Conservation (phyloP, 1,140 invertebrate species). For the Onthophagus taurus region DNA sequence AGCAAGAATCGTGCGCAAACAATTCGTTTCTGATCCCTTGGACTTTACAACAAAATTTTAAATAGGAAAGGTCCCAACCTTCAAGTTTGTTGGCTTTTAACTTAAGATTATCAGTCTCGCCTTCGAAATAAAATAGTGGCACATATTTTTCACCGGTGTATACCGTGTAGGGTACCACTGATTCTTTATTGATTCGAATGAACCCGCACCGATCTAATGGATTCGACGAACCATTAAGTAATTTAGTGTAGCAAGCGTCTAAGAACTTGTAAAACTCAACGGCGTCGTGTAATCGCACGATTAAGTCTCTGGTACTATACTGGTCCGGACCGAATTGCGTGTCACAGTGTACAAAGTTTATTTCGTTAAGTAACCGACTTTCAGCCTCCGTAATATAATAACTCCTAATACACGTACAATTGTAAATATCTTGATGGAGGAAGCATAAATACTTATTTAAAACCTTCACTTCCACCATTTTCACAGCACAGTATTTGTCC, state of each 20-base stretch:
- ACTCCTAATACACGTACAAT: constrained; percentile 81
- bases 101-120: constrained; percentile 82
- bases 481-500: constrained; percentile 82
- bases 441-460: constrained; percentile 77
- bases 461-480: constrained; percentile 82
- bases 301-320: constrained; percentile 84
- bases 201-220: constrained; percentile 81
- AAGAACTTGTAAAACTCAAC: constrained; percentile 85
- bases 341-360: constrained; percentile 88
- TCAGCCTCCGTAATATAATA: constrained; percentile 90
- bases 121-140: constrained; percentile 89
- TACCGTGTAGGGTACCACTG: constrained; percentile 86
- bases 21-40: constrained; percentile 85
- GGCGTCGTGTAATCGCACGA: constrained; percentile 78
- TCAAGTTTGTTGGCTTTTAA: constrained; percentile 73
- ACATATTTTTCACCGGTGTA: constrained; percentile 78
- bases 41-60: constrained; percentile 91
- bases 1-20: constrained; percentile 80
- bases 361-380: constrained; percentile 83
- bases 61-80: constrained; percentile 84
- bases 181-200: constrained; percentile 87
- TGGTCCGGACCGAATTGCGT: constrained; percentile 77
- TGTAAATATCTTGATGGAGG: constrained; percentile 74
- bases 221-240: constrained; percentile 54
- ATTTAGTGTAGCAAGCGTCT: constrained; percentile 77